Evolutionary conservation across 2,888 invertebrate species (phyloP).

Genomic region (Anthrax anthrax): DNA sequence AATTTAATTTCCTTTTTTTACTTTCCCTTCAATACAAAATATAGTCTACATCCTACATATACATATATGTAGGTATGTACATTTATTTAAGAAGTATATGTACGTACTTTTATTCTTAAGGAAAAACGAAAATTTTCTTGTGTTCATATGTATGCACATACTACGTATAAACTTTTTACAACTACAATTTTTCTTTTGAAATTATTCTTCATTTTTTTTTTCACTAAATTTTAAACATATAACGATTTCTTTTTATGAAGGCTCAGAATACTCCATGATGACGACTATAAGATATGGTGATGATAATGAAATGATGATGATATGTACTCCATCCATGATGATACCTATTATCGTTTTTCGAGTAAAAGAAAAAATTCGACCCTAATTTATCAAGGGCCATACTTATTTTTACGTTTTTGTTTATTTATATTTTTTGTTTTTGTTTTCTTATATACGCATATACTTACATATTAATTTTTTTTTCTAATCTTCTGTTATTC

Average conservation of each 20-base stretch:
- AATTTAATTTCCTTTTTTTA: background rate
- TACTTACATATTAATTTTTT: background rate
- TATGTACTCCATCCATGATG: background rate
- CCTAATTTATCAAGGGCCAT: conserved; percentile 11
- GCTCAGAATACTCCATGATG: background rate
- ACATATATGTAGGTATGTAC: too few relatives aligned
- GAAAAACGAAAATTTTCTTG: too few relatives aligned
- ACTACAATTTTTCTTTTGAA: background rate
- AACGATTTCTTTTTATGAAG: background rate
- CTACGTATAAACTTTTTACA: too few relatives aligned
- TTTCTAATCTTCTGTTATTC: background rate
- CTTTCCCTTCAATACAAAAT: background rate
- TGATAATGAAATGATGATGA: background rate
- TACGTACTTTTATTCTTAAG: too few relatives aligned
- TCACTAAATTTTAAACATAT: background rate
- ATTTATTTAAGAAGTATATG: too few relatives aligned
- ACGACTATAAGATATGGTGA: background rate
- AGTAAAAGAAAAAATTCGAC: conserved; percentile 10
- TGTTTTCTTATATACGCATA: too few relatives aligned
- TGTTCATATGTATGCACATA: too few relatives aligned
- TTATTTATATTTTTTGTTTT: too few relatives aligned
- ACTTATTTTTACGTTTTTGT: background rate
- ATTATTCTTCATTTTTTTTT: background rate
- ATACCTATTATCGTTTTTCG: background rate
- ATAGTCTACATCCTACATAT: too few relatives aligned